A percentile compares a stretch with the other conserved stretches of the same genome.
These are phyloP conservation scores for Sigmodon hispidus DNA, from an alignment of 2,113 vertebrate genomes.

Conservation along the genomic window DNA sequence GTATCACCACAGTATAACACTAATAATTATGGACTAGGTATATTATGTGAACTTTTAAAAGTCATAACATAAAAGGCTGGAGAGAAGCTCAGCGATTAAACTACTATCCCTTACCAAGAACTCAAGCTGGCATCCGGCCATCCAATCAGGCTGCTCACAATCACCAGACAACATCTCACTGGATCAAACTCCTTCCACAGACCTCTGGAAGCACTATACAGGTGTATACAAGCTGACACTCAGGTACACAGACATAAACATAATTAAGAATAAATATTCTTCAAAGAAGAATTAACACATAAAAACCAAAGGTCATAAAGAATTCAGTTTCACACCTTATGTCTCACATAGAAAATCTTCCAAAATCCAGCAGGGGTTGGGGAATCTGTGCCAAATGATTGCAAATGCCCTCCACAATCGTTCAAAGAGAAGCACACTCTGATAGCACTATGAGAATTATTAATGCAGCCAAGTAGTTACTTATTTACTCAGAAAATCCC, in stretches of 20 bases:
- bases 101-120: too few relatives aligned
- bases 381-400: not conserved
- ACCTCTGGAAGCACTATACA: not conserved
- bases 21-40: not conserved
- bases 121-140: not conserved
- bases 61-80: not conserved
- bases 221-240: too few relatives aligned
- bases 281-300: not conserved
- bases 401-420: not conserved
- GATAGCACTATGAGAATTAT: conserved; percentile 47
- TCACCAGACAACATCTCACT: not conserved
- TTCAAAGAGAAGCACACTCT: conserved; percentile 17
- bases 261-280: not conserved
- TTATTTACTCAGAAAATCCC: conserved; percentile 54
- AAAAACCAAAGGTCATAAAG: not conserved
- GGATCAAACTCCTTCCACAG: not conserved
- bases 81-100: not conserved
- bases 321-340: conserved; percentile 22
- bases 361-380: not conserved
- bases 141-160: not conserved
- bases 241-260: not conserved
- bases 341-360: conserved; percentile 35
- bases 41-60: not conserved
- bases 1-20: too few relatives aligned
- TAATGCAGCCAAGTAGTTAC: not conserved